Evolutionary conservation across 2,797 vertebrate genomes (phyloP).

Genomic region (Oreochromis grahami): DNA sequence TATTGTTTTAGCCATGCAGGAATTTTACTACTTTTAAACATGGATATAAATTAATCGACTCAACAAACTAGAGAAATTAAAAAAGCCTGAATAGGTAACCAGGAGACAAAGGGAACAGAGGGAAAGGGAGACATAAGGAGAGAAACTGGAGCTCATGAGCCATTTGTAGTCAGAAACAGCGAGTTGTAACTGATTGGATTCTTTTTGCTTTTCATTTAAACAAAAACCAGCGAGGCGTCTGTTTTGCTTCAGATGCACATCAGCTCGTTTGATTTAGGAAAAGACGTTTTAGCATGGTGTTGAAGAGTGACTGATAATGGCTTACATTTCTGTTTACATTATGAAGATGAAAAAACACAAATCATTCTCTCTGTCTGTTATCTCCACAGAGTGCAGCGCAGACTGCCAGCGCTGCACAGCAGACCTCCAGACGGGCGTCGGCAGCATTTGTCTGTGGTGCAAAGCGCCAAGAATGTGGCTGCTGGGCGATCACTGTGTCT

Average conservation of each 20-base stretch:
- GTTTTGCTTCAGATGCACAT: background rate
- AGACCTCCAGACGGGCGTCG: constrained; percentile 67
- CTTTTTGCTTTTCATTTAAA: background rate
- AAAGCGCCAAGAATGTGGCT: constrained; percentile 70
- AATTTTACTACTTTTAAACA: background rate
- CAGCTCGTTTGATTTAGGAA: background rate
- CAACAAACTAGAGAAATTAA: background rate
- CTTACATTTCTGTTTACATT: background rate
- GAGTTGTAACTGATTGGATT: background rate
- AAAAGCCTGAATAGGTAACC: background rate
- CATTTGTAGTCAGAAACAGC: background rate
- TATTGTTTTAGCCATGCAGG: background rate
- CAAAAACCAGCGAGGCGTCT: background rate
- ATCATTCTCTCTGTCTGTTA: background rate
- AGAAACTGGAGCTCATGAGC: background rate
- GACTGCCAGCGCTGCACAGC: constrained; percentile 84
- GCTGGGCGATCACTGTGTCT: constrained; percentile 82
- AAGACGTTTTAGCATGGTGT: background rate
- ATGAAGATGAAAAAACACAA: background rate
- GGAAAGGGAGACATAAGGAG: background rate
- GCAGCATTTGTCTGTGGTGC: constrained; percentile 87
- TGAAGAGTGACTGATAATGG: accelerated
- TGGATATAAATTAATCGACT: background rate
- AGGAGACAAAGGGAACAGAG: background rate
- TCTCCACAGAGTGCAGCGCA: constrained; percentile 80